Percentiles rank a stretch among this genome's conserved stretches.
Evolutionary conservation across 2,113 vertebrate genomes (phyloP).

Genomic region (Butorides virescens): DNA sequence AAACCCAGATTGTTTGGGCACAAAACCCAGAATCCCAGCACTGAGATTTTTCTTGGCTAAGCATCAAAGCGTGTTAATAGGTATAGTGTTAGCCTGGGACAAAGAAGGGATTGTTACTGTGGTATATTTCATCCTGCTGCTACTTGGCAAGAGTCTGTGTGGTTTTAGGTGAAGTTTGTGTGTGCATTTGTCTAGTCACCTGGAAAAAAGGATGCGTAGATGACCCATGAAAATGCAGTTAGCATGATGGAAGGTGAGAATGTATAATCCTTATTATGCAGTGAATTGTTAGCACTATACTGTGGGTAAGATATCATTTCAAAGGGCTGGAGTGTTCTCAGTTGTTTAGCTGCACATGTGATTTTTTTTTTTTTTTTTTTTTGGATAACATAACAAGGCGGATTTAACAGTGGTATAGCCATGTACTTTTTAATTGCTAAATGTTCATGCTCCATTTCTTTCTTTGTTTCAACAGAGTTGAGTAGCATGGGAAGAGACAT

Average conservation of each 20-base stretch:
- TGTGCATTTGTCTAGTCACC: constrained; percentile 72
- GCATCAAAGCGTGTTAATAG: constrained; percentile 83
- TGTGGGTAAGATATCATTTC: constrained; percentile 42
- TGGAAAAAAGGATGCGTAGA: constrained; percentile 61
- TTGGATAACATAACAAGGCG: not conserved
- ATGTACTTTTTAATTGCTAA: constrained; percentile 32
- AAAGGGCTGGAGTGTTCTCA: constrained; percentile 22
- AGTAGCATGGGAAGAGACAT: not conserved
- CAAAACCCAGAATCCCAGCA: constrained; percentile 84
- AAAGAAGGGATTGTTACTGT: constrained; percentile 85
- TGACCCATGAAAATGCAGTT: constrained; percentile 69
- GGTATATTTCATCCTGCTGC: constrained; percentile 75
- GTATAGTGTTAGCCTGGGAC: constrained; percentile 80
- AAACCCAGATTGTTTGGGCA: constrained; percentile 85
- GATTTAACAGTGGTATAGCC: constrained; percentile 33
- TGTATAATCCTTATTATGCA: constrained; percentile 50
- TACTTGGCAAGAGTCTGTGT: constrained; percentile 65
- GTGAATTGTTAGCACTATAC: constrained; percentile 32
- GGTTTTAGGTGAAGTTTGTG: constrained; percentile 70
- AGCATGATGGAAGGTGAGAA: constrained; percentile 47
- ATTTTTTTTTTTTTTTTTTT: not conserved
- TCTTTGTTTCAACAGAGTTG: constrained; percentile 7
- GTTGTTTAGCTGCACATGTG: constrained; percentile 41
- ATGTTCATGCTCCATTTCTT: constrained; percentile 34
- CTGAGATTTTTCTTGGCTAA: constrained; percentile 86